A percentile compares a stretch with the other conserved stretches of the same genome.
phyloP scores from a whole-genome alignment of 2,888 invertebrate genomes.

The Hypomecis punctinalis region DNA sequence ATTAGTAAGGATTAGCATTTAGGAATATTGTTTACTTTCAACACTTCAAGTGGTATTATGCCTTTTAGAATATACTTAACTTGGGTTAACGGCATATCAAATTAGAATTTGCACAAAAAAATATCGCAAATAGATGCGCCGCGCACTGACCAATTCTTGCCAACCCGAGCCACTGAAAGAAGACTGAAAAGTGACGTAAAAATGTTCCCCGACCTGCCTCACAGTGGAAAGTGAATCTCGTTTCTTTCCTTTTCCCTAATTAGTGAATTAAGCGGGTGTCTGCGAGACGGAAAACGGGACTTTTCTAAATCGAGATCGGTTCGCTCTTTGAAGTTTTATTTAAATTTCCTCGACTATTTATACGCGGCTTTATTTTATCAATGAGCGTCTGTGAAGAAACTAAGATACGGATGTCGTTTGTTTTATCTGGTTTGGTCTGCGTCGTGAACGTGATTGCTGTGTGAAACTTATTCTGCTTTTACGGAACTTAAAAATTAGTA shows the following conservation, averaged over 20 bases:
- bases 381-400: neutral
- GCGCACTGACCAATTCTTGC: slow-evolving; percentile 53
- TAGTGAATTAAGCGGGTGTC: slow-evolving; percentile 72
- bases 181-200: slow-evolving; percentile 82
- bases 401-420: too few relatives aligned
- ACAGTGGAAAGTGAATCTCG: slow-evolving; percentile 65
- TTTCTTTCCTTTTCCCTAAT: slow-evolving; percentile 73
- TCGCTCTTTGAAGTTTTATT: slow-evolving; percentile 9
- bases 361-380: neutral
- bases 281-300: slow-evolving; percentile 35
- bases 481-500: too few relatives aligned
- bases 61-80: too few relatives aligned
- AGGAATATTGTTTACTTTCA: too few relatives aligned
- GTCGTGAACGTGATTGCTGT: too few relatives aligned
- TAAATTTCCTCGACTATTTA: neutral
- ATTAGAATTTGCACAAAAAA: too few relatives aligned
- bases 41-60: too few relatives aligned
- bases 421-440: too few relatives aligned
- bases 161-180: slow-evolving; percentile 56
- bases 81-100: too few relatives aligned
- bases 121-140: too few relatives aligned
- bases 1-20: too few relatives aligned
- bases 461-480: too few relatives aligned
- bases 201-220: slow-evolving; percentile 81
- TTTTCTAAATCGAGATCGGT: slow-evolving; percentile 40